These are phyloP conservation scores for Phlogophora meticulosa DNA, from an alignment of 2,888 invertebrate genomes.

Conservation along the genomic window DNA sequence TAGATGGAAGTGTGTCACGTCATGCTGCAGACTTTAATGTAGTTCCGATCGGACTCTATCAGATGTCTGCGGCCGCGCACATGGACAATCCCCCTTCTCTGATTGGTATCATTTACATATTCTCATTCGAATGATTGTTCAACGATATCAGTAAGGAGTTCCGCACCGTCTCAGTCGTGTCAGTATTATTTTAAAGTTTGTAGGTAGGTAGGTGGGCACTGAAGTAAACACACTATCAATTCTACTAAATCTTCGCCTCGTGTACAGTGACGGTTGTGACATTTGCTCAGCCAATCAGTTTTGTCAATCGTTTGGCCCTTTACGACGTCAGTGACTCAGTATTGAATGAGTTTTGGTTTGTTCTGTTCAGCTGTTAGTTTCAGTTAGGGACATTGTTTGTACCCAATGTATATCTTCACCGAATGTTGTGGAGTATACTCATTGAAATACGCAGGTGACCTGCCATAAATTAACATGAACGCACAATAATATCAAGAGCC, in stretches of 20 bases:
- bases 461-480: conserved; percentile 16
- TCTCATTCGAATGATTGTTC: too few species aligned
- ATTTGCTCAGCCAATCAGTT: conserved; percentile 53
- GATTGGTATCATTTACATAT: conserved; percentile 14
- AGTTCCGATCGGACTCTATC: conserved; percentile 31
- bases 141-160: too few species aligned
- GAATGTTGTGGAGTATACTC: background rate
- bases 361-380: conserved; percentile 1
- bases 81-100: conserved; percentile 8
- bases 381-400: background rate
- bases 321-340: conserved; percentile 40
- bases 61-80: conserved; percentile 48
- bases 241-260: conserved; percentile 38
- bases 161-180: too few species aligned
- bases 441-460: background rate
- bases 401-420: background rate
- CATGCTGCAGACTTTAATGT: conserved; percentile 25
- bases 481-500: conserved; percentile 21
- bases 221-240: conserved; percentile 33
- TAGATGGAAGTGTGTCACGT: conserved; percentile 24
- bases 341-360: conserved; percentile 32
- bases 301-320: conserved; percentile 41
- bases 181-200: background rate
- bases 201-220: background rate
- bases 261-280: conserved; percentile 28